Evolutionary conservation across 2,113 vertebrate species (phyloP).

Genomic region (Nothoprocta pentlandii): DNA sequence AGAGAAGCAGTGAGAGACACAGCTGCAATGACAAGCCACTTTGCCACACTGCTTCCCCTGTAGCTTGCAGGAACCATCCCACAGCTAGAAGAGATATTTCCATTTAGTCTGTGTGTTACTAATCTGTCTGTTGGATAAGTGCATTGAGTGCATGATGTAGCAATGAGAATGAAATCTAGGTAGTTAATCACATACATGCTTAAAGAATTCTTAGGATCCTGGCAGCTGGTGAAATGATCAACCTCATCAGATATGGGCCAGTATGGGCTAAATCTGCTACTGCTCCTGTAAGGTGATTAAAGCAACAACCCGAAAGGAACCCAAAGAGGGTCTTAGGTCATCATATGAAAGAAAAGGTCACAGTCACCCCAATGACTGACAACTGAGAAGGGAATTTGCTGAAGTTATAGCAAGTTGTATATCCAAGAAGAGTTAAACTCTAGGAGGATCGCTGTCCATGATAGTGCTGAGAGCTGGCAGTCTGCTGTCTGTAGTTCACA

Average conservation of each 20-base stretch:
- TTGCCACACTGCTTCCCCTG: neutral
- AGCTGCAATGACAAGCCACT: neutral
- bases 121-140: neutral
- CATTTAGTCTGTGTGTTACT: neutral
- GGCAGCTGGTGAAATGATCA: neutral
- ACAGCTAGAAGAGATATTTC: neutral
- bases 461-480: neutral
- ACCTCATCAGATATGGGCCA: neutral
- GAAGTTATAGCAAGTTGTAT: neutral
- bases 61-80: neutral
- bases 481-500: neutral
- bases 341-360: neutral
- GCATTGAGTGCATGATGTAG: neutral
- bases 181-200: neutral
- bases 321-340: neutral
- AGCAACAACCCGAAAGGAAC: neutral
- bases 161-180: neutral
- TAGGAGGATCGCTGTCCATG: neutral
- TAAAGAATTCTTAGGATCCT: neutral
- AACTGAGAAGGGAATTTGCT: neutral
- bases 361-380: neutral
- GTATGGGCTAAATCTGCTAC: neutral
- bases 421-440: neutral
- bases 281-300: neutral
- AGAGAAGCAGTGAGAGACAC: neutral